Evolutionary conservation across 2,797 vertebrate genomes (phyloP).

Genomic region (Catharus ustulatus): DNA sequence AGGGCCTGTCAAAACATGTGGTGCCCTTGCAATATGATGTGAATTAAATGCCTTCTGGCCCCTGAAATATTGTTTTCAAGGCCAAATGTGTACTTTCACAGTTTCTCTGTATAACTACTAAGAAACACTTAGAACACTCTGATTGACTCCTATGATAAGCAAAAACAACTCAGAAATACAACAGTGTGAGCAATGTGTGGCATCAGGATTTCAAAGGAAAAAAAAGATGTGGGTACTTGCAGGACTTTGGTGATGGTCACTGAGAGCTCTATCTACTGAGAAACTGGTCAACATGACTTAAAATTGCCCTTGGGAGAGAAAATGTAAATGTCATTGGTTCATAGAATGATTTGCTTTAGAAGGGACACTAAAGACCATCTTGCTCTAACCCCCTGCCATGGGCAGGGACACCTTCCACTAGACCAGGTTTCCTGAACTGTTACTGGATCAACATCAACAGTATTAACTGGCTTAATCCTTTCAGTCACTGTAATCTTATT

Average conservation of each 20-base stretch:
- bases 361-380: background rate
- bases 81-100: slow-evolving; percentile 56
- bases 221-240: accelerated
- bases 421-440: background rate
- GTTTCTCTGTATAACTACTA: slow-evolving; percentile 27
- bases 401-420: background rate
- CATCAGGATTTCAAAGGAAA: background rate
- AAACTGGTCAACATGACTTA: background rate
- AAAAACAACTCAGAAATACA: background rate
- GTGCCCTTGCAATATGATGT: slow-evolving; percentile 45
- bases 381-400: accelerated
- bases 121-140: background rate
- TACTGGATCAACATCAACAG: background rate
- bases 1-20: slow-evolving; percentile 62
- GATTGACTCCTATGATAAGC: background rate
- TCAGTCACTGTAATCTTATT: background rate
- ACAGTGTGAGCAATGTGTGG: too few species aligned
- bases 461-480: background rate
- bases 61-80: slow-evolving; percentile 63
- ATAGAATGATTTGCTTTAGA: background rate
- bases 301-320: background rate
- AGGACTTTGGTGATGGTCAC: background rate
- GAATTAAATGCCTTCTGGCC: slow-evolving; percentile 70
- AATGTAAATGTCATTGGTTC: background rate
- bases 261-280: background rate